These are phyloP conservation scores for Lycaon pictus DNA, from an alignment of 2,113 vertebrate genomes.

Conservation along the genomic window DNA sequence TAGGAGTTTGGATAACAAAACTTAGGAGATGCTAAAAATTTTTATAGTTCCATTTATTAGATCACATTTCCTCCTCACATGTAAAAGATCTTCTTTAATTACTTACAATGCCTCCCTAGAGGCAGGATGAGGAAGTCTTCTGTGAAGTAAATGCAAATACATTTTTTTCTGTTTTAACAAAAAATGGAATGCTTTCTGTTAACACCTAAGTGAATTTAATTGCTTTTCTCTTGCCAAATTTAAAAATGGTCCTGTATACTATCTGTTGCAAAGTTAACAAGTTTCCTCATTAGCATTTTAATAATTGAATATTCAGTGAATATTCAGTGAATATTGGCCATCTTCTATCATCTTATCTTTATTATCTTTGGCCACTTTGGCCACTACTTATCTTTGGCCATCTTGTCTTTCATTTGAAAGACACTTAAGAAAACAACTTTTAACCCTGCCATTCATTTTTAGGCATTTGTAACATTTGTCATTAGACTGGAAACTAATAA, in stretches of 20 bases:
- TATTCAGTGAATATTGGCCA: background rate
- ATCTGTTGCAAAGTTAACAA: background rate
- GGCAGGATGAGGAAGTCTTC: background rate
- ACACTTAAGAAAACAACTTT: background rate
- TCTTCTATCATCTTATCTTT: background rate
- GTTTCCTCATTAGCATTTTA: conserved; percentile 36
- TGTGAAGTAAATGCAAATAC: background rate
- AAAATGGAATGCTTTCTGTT: background rate
- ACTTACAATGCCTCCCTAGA: background rate
- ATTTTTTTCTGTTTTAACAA: background rate
- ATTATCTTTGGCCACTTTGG: too few species aligned
- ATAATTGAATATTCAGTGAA: background rate
- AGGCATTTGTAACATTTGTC: background rate
- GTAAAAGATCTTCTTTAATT: background rate
- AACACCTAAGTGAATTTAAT: background rate
- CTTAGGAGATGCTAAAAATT: background rate
- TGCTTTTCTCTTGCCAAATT: background rate
- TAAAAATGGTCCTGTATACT: background rate
- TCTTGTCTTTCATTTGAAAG: background rate
- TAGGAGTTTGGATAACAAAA: background rate
- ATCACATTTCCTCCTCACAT: background rate
- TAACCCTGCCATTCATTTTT: background rate
- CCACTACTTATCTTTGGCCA: too few species aligned
- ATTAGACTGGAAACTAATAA: background rate
- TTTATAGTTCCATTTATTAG: background rate